Conservation (phyloP, 2,797 vertebrate genomes). For the Melanogrammus aeglefinus region DNA sequence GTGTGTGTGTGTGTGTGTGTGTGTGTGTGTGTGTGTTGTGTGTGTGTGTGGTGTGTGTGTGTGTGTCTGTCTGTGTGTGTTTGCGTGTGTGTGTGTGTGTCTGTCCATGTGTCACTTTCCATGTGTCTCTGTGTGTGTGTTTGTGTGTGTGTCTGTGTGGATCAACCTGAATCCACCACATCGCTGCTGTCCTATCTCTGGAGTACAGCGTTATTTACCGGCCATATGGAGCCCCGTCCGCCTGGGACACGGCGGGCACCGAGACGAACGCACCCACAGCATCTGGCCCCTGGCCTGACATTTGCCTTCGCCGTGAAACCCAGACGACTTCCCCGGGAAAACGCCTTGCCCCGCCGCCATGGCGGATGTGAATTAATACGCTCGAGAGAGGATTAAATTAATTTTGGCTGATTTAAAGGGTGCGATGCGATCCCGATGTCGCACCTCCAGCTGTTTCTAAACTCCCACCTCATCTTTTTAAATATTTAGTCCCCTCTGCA, state of each 20-base stretch:
- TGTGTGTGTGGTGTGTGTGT: too few relatives aligned
- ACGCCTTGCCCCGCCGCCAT: conserved; percentile 47
- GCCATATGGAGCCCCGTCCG: conserved; percentile 36
- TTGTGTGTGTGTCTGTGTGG: conserved; percentile 6
- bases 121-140: neutral
- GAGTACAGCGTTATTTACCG: conserved; percentile 35
- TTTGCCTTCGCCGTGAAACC: conserved; percentile 61
- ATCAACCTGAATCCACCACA: too few relatives aligned
- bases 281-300: conserved; percentile 55
- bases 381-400: conserved; percentile 31
- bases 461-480: too few relatives aligned
- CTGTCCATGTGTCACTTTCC: neutral
- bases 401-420: conserved; percentile 6
- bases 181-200: conserved; percentile 12
- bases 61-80: too few relatives aligned
- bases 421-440: too few relatives aligned
- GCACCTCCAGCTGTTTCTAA: too few relatives aligned
- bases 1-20: too few relatives aligned
- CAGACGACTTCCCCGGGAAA: conserved; percentile 49
- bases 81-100: too few relatives aligned
- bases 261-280: conserved; percentile 42
- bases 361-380: conserved; percentile 24
- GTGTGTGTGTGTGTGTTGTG: too few relatives aligned
- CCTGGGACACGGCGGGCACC: conserved; percentile 41
- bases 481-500: too few relatives aligned